Percentiles rank a stretch among this genome's conserved stretches.
Conservation (phyloP, 35 echinoderm and acorn worm genomes). For the Chiridota heheva region DNA sequence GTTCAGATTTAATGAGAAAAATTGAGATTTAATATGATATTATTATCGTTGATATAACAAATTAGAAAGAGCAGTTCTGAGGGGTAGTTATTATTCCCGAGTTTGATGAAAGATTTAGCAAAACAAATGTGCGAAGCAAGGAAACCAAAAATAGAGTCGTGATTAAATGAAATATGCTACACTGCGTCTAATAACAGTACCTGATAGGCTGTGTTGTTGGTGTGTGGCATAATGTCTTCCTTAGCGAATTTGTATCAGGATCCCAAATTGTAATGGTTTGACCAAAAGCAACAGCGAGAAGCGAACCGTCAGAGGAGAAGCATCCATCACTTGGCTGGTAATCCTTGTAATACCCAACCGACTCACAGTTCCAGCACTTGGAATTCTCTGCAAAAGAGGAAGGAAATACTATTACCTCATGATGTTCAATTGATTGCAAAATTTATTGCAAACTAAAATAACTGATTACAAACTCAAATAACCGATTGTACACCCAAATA, state of each 20-base stretch:
- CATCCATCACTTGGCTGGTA: slow-evolving; percentile 30
- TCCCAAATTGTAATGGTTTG: slow-evolving; percentile 83
- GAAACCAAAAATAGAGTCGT: not conserved
- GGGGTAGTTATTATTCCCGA: too few species aligned
- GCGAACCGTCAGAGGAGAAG: slow-evolving; percentile 85
- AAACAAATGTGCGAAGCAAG: not conserved
- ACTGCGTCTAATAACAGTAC: slow-evolving; percentile 35
- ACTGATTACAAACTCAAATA: too few species aligned
- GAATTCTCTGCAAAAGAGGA: slow-evolving; percentile 45
- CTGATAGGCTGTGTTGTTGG: slow-evolving; percentile 49
- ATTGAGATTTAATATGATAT: not conserved
- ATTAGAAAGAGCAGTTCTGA: not conserved
- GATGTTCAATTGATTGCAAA: not conserved
- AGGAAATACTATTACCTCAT: not conserved
- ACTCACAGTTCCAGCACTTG: slow-evolving; percentile 82
- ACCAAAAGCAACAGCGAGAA: slow-evolving; percentile 70
- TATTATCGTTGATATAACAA: not conserved
- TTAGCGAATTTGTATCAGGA: slow-evolving; percentile 70
- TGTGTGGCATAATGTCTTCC: slow-evolving; percentile 62
- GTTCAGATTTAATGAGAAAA: too few species aligned
- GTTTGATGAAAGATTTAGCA: not conserved
- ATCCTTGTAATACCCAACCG: slow-evolving; percentile 82
- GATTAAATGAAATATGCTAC: not conserved
- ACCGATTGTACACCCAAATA: too few species aligned
- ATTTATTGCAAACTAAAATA: too few species aligned